Percentiles rank a stretch among this genome's conserved stretches.
Conservation (phyloP, 2,888 invertebrate genomes). For the Fragum whitleyi region DNA sequence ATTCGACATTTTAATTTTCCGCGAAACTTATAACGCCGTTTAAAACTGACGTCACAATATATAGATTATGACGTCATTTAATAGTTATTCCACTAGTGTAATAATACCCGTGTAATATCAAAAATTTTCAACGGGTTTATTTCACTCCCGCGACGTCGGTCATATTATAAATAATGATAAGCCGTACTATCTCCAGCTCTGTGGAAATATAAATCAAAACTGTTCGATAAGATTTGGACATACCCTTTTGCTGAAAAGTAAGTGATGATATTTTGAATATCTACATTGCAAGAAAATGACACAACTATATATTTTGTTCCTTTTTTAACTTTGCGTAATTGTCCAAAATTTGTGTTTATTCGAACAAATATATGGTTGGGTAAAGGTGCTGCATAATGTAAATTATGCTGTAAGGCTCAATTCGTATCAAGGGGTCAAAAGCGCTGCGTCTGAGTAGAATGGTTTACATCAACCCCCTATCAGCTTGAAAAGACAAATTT, state of each 20-base stretch:
- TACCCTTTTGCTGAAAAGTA: not conserved
- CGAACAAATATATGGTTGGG: too few species aligned
- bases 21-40: too few species aligned
- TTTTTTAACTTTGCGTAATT: not conserved
- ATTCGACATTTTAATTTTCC: too few species aligned
- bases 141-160: too few species aligned
- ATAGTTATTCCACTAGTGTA: too few species aligned
- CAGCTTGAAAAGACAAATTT: conserved; percentile 20
- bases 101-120: too few species aligned
- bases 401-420: not conserved
- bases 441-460: not conserved
- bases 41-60: too few species aligned
- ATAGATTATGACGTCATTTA: too few species aligned
- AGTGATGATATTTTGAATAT: not conserved
- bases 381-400: not conserved
- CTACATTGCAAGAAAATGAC: too few species aligned
- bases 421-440: not conserved
- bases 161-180: too few species aligned
- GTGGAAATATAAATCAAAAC: conserved; percentile 10
- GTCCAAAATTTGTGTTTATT: not conserved
- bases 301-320: too few species aligned
- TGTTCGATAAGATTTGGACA: not conserved
- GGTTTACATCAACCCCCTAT: conserved; percentile 14
- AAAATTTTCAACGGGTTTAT: too few species aligned
- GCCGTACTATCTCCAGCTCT: not conserved